A percentile compares a stretch with the other conserved stretches of the same genome.
These are phyloP conservation scores for Corythornis vintsioides DNA, from an alignment of 2,113 vertebrate species.

Conservation along the genomic window DNA sequence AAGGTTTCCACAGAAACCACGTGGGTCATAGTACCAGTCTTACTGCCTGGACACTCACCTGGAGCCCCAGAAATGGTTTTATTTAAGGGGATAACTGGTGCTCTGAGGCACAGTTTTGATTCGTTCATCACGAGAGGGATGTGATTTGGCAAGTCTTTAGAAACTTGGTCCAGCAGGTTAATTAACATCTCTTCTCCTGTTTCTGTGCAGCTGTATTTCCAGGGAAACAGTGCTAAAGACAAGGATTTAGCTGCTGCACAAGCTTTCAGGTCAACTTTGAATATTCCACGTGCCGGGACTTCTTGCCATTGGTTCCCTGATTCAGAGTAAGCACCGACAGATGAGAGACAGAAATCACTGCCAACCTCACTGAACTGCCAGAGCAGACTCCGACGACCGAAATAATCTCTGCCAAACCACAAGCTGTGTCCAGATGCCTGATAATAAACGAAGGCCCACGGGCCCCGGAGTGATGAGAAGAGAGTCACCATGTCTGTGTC, in stretches of 20 bases:
- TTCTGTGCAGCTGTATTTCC: conserved; percentile 68
- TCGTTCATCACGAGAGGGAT: conserved; percentile 67
- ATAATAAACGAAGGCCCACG: conserved; percentile 93
- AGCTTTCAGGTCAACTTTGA: conserved; percentile 83
- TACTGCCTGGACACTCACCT: neutral
- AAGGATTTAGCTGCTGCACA: conserved; percentile 53
- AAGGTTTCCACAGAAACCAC: conserved; percentile 65
- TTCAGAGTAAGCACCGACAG: conserved; percentile 73
- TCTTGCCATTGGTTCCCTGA: conserved; percentile 79
- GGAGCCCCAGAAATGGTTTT: conserved; percentile 40
- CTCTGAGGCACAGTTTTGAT: conserved; percentile 66
- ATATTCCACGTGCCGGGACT: conserved; percentile 89
- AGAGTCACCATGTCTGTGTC: conserved; percentile 80
- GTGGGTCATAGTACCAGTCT: neutral
- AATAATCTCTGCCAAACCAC: conserved; percentile 96
- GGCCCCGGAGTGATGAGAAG: conserved; percentile 83
- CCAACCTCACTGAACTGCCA: conserved; percentile 78
- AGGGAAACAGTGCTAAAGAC: conserved; percentile 82
- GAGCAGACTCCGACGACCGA: conserved; percentile 92
- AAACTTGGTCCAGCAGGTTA: conserved; percentile 11
- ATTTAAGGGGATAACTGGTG: conserved; percentile 84
- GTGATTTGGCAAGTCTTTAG: conserved; percentile 68
- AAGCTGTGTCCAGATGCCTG: conserved; percentile 81
- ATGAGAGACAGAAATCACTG: conserved; percentile 77
- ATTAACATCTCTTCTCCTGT: neutral